A percentile compares a stretch with the other conserved stretches of the same genome.
phyloP scores from a whole-genome alignment of 2,797 vertebrate species.

The Siniperca undulata region DNA sequence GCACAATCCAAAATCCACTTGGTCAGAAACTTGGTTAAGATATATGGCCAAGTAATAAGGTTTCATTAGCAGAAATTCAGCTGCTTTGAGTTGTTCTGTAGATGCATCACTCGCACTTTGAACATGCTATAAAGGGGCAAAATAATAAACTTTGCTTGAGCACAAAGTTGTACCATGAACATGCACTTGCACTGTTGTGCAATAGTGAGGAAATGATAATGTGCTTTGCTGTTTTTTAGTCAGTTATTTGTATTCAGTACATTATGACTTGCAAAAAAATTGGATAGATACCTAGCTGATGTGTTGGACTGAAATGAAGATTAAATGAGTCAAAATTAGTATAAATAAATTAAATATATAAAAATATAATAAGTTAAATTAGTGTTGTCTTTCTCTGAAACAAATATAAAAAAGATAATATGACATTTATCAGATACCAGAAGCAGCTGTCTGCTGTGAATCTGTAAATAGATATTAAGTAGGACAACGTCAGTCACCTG shows the following conservation, averaged over 20 bases:
- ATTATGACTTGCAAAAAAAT: background rate
- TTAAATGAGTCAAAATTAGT: no score
- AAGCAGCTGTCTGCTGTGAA: background rate
- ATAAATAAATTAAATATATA: no score
- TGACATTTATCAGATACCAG: background rate
- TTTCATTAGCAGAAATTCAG: background rate
- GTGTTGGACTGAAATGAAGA: no score
- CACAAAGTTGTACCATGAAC: background rate
- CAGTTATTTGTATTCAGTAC: background rate
- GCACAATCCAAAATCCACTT: background rate
- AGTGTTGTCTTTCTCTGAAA: background rate
- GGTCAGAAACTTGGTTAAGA: background rate
- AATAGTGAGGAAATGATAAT: background rate
- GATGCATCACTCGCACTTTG: background rate
- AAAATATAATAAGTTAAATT: no score
- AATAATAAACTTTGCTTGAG: background rate
- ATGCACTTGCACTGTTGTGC: background rate
- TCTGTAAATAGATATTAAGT: slow-evolving; percentile 7
- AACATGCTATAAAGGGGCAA: background rate
- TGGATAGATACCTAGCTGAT: no score
- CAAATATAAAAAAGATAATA: background rate
- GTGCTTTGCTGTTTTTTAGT: slow-evolving; percentile 5
- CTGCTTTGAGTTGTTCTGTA: background rate
- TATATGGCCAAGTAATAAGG: background rate
- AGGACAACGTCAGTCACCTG: background rate